A percentile compares a stretch with the other conserved stretches of the same genome.
phyloP scores from a whole-genome alignment of 2,113 vertebrate genomes.

The Todiramphus chloris region DNA sequence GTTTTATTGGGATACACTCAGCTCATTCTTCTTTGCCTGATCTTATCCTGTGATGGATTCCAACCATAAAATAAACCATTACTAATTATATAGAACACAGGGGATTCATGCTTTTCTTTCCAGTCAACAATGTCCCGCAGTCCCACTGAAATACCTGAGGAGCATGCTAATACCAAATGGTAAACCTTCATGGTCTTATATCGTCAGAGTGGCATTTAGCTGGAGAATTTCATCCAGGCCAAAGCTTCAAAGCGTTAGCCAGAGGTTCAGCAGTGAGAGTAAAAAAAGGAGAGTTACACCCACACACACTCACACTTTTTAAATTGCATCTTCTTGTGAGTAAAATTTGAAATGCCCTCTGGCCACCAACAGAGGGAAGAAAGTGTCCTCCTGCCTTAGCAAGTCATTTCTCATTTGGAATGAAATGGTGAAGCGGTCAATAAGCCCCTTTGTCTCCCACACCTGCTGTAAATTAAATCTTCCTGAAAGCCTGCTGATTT shows the following conservation, averaged over 20 bases:
- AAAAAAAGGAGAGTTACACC: background rate
- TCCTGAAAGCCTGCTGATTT: background rate
- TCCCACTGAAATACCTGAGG: background rate
- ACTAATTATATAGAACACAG: background rate
- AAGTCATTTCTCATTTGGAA: background rate
- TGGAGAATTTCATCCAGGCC: background rate
- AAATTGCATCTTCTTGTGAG: background rate
- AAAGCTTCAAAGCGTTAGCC: background rate
- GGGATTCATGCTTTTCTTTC: background rate
- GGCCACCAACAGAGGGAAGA: background rate
- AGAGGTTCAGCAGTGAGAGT: background rate
- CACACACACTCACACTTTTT: accelerated
- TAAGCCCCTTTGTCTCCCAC: background rate
- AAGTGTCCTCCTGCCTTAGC: background rate
- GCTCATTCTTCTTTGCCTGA: background rate
- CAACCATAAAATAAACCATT: background rate
- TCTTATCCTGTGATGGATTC: background rate
- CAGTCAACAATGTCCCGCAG: background rate
- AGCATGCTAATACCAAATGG: background rate
- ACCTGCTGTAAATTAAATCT: background rate
- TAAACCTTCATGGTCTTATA: background rate
- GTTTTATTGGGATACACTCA: background rate
- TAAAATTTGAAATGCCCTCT: background rate
- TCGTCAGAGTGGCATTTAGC: background rate
- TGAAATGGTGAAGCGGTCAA: background rate